Evolutionary conservation across 2,888 invertebrate genomes (phyloP), one percentile per base, ranked within the genome.

Genomic region (Acrocera orbiculus): DNA sequence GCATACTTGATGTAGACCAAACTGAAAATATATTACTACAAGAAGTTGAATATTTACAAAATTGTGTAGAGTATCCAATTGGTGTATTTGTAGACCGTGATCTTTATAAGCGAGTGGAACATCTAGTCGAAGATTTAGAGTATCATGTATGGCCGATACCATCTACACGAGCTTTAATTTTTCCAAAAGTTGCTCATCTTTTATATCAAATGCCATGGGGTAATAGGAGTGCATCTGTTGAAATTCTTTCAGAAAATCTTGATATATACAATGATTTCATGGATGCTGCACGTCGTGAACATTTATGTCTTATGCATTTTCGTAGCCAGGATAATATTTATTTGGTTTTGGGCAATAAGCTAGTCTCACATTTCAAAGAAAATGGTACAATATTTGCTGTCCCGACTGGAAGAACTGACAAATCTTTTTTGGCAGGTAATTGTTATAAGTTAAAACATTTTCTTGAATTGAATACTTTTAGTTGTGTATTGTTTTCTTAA

Each of bases 131-230:
- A n/a, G 54, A 56, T 6, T 37, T 56, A 23, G 58, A 58, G 28
- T 58, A 56, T 36, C 53, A 56, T 44, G 56, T 61, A 6, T 61
- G 60, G 60, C 49, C 58, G 7, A 50, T 60, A 39, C 54, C 57
- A 2, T 46, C 54, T 2, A 43, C 50, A 0, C 50, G 52, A 1
- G 30, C 35, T 1, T 42, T 52, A 14, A 37, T 58, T 3, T 56
- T 58, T 30, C 55, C 58, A 3, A 57, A 53, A 27, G 53, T 54
- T 6, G 54, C 56, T 0, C 58, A 58, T 29, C 42, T 60, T 13
- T 39, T 60, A 16, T 53, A 58, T 34, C 56, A 61, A 40, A 52
- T 60, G 56, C 60, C 61, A 0, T 58, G 58, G 58, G 53, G 52
- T 16, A 53, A 55, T 27, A 48, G 51, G 27, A 53, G 53, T 20